Percentiles rank a stretch among this genome's conserved stretches.
These are phyloP conservation scores for Mallotus villosus DNA, from an alignment of 2,797 vertebrate species.

Conservation along the genomic window DNA sequence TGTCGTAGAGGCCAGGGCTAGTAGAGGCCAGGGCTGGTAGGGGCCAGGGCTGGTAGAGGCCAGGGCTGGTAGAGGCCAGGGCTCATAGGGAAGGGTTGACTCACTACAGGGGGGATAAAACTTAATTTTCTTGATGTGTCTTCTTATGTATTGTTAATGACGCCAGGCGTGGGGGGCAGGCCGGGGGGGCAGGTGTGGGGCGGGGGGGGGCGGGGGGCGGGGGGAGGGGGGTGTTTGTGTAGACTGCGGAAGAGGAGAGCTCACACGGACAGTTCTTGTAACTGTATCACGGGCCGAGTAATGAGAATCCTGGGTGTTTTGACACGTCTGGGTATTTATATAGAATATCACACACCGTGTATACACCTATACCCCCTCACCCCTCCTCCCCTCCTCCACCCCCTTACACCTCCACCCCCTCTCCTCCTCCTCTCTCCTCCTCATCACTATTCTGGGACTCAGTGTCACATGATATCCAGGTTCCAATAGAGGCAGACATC, in stretches of 20 bases:
- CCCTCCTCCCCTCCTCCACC: too few relatives aligned
- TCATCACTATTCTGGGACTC: too few relatives aligned
- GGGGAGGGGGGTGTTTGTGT: neutral
- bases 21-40: too few relatives aligned
- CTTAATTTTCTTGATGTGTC: slow-evolving; percentile 50
- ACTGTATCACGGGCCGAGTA: slow-evolving; percentile 9
- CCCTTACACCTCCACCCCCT: too few relatives aligned
- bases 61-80: slow-evolving; percentile 16
- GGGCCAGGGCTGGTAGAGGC: slow-evolving; percentile 48
- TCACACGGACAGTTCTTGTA: neutral
- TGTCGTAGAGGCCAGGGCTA: slow-evolving; percentile 47
- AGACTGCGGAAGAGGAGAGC: neutral
- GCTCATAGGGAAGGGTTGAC: slow-evolving; percentile 18
- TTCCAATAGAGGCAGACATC: too few relatives aligned
- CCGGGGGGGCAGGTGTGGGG: neutral
- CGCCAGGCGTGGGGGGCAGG: neutral
- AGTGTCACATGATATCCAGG: too few relatives aligned
- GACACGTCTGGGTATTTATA: slow-evolving; percentile 11
- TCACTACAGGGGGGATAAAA: slow-evolving; percentile 20
- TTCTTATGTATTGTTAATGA: slow-evolving; percentile 6
- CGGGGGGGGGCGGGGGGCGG: neutral
- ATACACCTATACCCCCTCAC: too few relatives aligned
- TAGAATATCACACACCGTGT: neutral
- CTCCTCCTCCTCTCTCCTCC: neutral
- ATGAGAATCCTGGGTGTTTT: slow-evolving; percentile 43